Conservation (phyloP, 2,113 vertebrate species). For the Mirounga angustirostris region DNA sequence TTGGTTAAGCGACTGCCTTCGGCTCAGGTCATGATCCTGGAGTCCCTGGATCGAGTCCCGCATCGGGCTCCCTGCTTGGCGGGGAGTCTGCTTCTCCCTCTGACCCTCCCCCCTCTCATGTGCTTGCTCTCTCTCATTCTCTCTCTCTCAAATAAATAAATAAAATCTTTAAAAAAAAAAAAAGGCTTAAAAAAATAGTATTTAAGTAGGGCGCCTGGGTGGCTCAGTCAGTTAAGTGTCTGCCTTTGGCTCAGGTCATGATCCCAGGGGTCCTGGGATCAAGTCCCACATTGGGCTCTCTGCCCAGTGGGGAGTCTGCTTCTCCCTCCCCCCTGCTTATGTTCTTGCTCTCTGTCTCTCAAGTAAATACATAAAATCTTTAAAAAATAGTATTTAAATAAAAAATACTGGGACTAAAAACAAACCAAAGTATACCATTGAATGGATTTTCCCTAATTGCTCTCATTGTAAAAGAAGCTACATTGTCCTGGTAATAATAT, state of each 20-base stretch:
- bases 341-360: not conserved
- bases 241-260: too few relatives aligned
- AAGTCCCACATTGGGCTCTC: too few relatives aligned
- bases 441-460: conserved; percentile 43
- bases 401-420: conserved; percentile 43
- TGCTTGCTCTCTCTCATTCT: not conserved
- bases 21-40: too few relatives aligned
- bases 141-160: not conserved
- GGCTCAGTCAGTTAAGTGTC: too few relatives aligned
- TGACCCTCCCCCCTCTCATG: not conserved
- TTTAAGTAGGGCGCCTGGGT: not conserved
- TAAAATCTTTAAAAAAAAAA: not conserved
- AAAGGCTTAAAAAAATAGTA: not conserved
- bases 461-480: not conserved
- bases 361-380: not conserved
- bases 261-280: too few relatives aligned
- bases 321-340: not conserved
- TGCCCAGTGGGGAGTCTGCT: not conserved
- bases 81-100: not conserved
- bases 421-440: conserved; percentile 14
- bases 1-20: too few relatives aligned
- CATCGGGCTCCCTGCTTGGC: not conserved
- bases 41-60: too few relatives aligned
- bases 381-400: not conserved
- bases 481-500: not conserved